Base-by-base conservation (phyloP, 2,113 vertebrate species). In the Erpornis zantholeuca region DNA sequence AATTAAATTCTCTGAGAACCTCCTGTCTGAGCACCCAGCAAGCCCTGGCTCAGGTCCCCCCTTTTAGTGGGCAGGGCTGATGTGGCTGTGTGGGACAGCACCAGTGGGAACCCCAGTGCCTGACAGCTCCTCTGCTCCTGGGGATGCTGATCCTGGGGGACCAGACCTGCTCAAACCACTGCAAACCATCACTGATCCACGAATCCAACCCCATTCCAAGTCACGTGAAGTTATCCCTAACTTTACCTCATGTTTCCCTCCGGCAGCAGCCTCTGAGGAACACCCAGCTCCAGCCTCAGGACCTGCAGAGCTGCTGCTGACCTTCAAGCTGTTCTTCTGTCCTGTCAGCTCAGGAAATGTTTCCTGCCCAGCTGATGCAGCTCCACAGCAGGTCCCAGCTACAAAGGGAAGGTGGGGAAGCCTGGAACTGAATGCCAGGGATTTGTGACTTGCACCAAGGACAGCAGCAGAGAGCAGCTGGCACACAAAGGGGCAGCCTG, bases 1-100 rank as follows among this genome's bases (percentile, higher is more conserved):
- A 60, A 19, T 15, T 13, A 23, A 68, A 82, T 5, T 28, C 15
- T 20, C 47, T 21, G 14, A 33, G 35, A 23, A 91, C 27, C 15
- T 79, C 56, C 78, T 4, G 2, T 8, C 31, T 15, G 6, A 52
- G 19, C 1, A 33, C 5, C 17, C 5, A 1, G 4, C 0, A 1
- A 59, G 47, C 29, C 68, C 64, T 50, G 35, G 85, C 42, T n/a
- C 31, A 33, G 36, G 28, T 12, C 3, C 23, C 15, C 47, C 44
- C 53, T 27, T 1, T 4, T 24, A 25, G 0, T 1, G 40, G 40
- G 40, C 40, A 42, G 40, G 40, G 40, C 40, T 42, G 40, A 52
- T 1, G 2, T 6, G 38, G 12, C 38, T 7, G 5, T 4, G 13
- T 31, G 2, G 0, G 36, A 65, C 73, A 78, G 40, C 75, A 47